A percentile compares a stretch with the other conserved stretches of the same genome.
These are phyloP conservation scores for Nibea coibor DNA, from an alignment of 2,113 vertebrate species.

Conservation along the genomic window DNA sequence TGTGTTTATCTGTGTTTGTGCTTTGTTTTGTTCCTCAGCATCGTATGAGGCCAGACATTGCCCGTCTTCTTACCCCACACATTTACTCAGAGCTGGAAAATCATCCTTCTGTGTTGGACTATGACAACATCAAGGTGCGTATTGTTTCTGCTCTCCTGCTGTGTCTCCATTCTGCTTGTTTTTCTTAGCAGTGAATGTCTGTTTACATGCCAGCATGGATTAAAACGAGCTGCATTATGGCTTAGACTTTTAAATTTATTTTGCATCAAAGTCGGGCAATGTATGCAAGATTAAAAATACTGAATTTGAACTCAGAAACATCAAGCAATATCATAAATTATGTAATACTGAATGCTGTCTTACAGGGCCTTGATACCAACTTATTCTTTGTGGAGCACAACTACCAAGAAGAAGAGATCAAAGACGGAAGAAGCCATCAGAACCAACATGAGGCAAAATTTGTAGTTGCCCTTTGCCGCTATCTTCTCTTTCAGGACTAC, in stretches of 20 bases:
- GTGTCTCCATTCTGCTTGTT: background rate
- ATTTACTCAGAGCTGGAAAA: conserved; percentile 92
- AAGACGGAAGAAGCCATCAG: conserved; percentile 92
- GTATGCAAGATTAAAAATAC: background rate
- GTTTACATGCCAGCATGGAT: background rate
- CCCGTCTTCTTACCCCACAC: conserved; percentile 90
- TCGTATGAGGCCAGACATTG: conserved; percentile 96
- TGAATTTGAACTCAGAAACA: background rate
- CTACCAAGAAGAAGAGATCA: conserved; percentile 86
- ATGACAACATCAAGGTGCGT: conserved; percentile 91
- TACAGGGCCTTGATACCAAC: conserved; percentile 89
- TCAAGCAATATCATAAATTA: conserved; percentile 4
- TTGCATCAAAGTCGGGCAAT: background rate
- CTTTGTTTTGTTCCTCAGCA: conserved; percentile 83
- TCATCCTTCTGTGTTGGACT: conserved; percentile 91
- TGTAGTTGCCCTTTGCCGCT: conserved; percentile 90
- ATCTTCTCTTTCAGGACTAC: conserved; percentile 91
- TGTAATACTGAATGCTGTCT: conserved; percentile 20
- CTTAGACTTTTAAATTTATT: conserved; percentile 8
- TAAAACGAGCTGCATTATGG: conserved; percentile 4
- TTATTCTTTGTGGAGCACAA: conserved; percentile 93
- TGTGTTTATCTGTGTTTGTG: conserved; percentile 19
- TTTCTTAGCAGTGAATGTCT: background rate
- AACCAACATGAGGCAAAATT: conserved; percentile 91
- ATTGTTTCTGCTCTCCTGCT: conserved; percentile 20